Evolutionary conservation across 2,797 vertebrate genomes (phyloP), one percentile per base, ranked within the genome.

Genomic region (Enteromius mattozi): DNA sequence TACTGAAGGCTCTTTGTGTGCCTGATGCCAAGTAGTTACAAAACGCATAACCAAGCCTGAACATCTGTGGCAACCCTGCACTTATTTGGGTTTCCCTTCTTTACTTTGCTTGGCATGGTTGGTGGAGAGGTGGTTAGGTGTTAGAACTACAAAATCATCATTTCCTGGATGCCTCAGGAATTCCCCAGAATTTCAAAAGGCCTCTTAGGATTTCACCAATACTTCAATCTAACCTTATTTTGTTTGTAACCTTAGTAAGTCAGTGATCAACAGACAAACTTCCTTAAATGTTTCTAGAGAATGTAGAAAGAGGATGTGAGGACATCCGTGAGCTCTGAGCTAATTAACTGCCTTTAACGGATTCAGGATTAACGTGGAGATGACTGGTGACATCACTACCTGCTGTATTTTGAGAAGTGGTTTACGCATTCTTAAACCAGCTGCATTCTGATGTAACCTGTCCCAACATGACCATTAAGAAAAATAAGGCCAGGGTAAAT

Each of bases 131-230:
- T 88, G 87, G 86, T 89, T 91, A 88, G 56, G 69, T 74, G 40
- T 70, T 12, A 85, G 85, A 87, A 24, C 74, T 86, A 88, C 86
- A 88, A 75, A 80, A 92, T 93, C 91, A 93, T 88, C 84, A 82
- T 92, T 93, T 94, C 92, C 92, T 92, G 91, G 91, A 89, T 81
- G 70, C 24, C 84, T 47, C 63, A 90, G 92, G 92, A 92, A 90
- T 92, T 93, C 93, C 92, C 93, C 92, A 72, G 80, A 72, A 76
- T 68, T 49, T 66, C 21, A 24, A 81, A 76, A 89, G 88, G 87
- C 90, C 68, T 80, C 74, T 45, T 65, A 66, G 72, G 65, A 78
- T 65, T 70, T 59, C 24, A 54, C 54, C 21, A 56, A 42, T 47
- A 76, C 42, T 49, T 82, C 70, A 65, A 21, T 33, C 7, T 33